A percentile compares a stretch with the other conserved stretches of the same genome.
Evolutionary conservation across 2,113 vertebrate genomes (phyloP).

Genomic region (Drymodes brunneopygia): DNA sequence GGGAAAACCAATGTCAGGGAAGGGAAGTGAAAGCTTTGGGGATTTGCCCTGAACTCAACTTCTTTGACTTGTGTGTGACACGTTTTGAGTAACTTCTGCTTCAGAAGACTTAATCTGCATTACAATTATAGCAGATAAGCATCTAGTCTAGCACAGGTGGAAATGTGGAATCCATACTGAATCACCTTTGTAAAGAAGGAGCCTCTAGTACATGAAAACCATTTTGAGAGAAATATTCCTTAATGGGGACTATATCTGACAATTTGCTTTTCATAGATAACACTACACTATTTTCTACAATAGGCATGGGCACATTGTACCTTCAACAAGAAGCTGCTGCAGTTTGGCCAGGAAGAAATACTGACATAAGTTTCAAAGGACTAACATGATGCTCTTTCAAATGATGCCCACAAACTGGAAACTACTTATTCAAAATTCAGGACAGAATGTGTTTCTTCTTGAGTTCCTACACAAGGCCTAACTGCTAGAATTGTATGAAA

Average conservation of each 20-base stretch:
- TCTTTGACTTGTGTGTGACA: background rate
- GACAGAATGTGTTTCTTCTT: background rate
- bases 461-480: background rate
- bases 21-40: background rate
- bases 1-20: background rate
- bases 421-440: background rate
- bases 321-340: background rate
- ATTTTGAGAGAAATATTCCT: background rate
- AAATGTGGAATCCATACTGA: background rate
- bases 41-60: background rate
- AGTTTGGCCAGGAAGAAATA: background rate
- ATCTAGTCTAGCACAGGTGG: background rate
- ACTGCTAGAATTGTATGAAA: background rate
- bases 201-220: background rate
- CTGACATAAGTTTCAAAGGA: background rate
- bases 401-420: background rate
- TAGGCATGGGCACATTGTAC: accelerated
- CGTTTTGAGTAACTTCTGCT: background rate
- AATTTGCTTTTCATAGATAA: background rate
- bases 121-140: background rate
- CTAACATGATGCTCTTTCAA: background rate
- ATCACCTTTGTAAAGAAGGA: background rate
- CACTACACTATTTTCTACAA: background rate
- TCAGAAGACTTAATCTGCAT: background rate
- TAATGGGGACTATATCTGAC: background rate